phyloP scores from a whole-genome alignment of 2,888 invertebrate genomes.

The Aporophyla nigra region DNA sequence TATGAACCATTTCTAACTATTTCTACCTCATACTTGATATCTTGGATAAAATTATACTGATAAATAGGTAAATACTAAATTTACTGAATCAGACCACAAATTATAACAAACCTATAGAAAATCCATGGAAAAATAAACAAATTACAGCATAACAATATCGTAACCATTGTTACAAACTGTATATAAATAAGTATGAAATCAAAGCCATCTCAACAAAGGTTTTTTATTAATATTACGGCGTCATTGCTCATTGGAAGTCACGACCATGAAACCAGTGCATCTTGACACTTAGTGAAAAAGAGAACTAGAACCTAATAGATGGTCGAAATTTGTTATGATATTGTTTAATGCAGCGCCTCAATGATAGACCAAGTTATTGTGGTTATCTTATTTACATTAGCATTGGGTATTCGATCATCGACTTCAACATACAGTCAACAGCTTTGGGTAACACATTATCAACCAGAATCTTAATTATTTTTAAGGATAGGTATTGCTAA shows the following conservation, averaged over 20 bases:
- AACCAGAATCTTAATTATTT: too few relatives aligned
- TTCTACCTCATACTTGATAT: too few relatives aligned
- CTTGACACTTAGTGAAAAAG: slow-evolving; percentile 7
- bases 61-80: not conserved
- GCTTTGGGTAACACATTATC: too few relatives aligned
- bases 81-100: not conserved
- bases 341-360: not conserved
- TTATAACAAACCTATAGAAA: not conserved
- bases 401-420: slow-evolving; percentile 14
- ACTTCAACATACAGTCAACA: slow-evolving; percentile 4
- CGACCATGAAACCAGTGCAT: slow-evolving; percentile 26
- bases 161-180: slow-evolving; percentile 34
- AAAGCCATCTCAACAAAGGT: slow-evolving; percentile 22
- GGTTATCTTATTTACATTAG: slow-evolving; percentile 14
- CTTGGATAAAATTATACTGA: not conserved
- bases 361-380: not conserved
- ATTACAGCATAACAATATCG: slow-evolving; percentile 19
- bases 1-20: not conserved
- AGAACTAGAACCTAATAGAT: not conserved
- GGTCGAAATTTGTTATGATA: not conserved
- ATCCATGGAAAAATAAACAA: slow-evolving; percentile 6
- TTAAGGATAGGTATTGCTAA: too few relatives aligned
- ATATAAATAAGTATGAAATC: slow-evolving; percentile 48
- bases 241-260: slow-evolving; percentile 46
- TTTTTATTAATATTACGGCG: slow-evolving; percentile 31